phyloP scores from a whole-genome alignment of 2,888 invertebrate species.

The Plagodis dolabraria region DNA sequence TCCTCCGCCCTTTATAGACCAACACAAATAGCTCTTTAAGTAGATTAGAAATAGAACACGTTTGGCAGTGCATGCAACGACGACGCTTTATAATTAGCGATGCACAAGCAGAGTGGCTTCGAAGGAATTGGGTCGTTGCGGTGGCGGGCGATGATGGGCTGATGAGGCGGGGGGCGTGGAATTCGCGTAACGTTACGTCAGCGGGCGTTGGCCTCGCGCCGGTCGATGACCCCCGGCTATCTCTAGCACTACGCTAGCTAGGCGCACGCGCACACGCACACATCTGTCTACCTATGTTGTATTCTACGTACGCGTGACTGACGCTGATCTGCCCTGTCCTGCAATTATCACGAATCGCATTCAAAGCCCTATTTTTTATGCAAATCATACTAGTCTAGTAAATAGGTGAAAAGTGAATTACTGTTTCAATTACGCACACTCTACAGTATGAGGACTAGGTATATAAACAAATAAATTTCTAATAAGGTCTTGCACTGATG shows the following conservation, averaged over 20 bases:
- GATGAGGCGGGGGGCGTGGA: slow-evolving; percentile 62
- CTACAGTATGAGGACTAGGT: too few species aligned
- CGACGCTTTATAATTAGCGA: slow-evolving; percentile 78
- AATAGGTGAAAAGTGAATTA: slow-evolving; percentile 8
- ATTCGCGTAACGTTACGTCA: slow-evolving; percentile 84
- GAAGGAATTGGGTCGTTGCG: slow-evolving; percentile 80
- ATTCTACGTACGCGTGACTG: slow-evolving; percentile 5
- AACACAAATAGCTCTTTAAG: slow-evolving; percentile 55
- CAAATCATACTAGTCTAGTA: neutral
- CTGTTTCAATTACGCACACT: neutral
- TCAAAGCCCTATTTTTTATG: slow-evolving; percentile 14
- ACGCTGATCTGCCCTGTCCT: neutral
- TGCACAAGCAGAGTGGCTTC: slow-evolving; percentile 81
- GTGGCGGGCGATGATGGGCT: slow-evolving; percentile 50
- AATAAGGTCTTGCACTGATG: too few species aligned
- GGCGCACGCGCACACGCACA: slow-evolving; percentile 70
- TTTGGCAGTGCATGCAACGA: slow-evolving; percentile 70
- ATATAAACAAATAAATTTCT: too few species aligned
- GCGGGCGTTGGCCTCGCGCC: slow-evolving; percentile 80
- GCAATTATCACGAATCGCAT: slow-evolving; percentile 11
- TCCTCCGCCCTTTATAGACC: slow-evolving; percentile 34
- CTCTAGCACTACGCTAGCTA: slow-evolving; percentile 67
- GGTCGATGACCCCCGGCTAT: slow-evolving; percentile 81
- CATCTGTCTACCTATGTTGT: slow-evolving; percentile 23
- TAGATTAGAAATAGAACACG: slow-evolving; percentile 72